Evolutionary conservation across 2,113 vertebrate genomes (phyloP).

Genomic region (Scytalopus superciliaris): DNA sequence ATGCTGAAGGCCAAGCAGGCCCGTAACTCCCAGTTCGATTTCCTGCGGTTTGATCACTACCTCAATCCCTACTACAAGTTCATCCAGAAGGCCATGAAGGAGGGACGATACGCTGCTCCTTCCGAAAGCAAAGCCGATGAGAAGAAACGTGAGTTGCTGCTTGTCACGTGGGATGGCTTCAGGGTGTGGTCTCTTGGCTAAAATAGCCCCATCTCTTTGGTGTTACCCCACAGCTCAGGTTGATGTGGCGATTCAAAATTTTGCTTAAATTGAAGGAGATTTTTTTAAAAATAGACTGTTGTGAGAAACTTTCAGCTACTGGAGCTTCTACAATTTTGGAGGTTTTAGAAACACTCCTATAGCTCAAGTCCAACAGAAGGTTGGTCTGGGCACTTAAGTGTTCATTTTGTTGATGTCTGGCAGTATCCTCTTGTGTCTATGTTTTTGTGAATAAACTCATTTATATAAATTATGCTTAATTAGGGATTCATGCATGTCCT

Average conservation of each 20-base stretch:
- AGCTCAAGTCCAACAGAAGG: background rate
- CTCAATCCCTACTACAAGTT: slow-evolving; percentile 98
- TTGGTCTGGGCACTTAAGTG: background rate
- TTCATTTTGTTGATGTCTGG: background rate
- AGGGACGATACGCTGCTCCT: slow-evolving; percentile 84
- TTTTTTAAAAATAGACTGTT: background rate
- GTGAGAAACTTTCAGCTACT: background rate
- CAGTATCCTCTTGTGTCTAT: background rate
- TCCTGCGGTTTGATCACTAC: slow-evolving; percentile 97
- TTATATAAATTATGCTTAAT: background rate
- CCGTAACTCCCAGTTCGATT: slow-evolving; percentile 96
- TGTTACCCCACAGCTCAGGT: background rate
- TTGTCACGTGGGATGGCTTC: background rate
- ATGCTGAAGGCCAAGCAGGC: slow-evolving; percentile 97
- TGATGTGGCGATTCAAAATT: background rate
- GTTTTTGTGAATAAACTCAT: background rate
- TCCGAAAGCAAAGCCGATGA: slow-evolving; percentile 77
- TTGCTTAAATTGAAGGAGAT: background rate
- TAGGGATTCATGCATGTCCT: background rate
- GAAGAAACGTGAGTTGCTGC: slow-evolving; percentile 75
- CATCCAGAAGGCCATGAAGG: slow-evolving; percentile 95
- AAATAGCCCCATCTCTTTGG: background rate
- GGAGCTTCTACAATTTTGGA: background rate
- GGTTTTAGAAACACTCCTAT: background rate
- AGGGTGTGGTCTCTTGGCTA: background rate